Base-by-base conservation (phyloP, 2,888 invertebrate genomes). In the Agriopis aurantiaria region DNA sequence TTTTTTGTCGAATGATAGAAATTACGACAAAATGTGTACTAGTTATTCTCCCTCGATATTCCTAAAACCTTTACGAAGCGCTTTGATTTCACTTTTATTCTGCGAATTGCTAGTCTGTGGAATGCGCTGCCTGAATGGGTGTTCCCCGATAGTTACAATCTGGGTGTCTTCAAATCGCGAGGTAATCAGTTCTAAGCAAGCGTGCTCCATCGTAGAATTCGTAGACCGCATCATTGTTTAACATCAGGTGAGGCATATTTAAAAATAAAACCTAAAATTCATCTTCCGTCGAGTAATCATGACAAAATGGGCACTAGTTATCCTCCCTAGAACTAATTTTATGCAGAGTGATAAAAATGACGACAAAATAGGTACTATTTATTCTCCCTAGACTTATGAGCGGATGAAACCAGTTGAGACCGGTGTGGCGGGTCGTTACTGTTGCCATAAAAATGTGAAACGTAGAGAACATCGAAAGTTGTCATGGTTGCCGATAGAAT, bases 391-490 rank as follows among this genome's bases (percentile, higher is more conserved):
- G 66, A 65, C 69, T 61, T 59, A 72, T 58, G 69, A 64, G 62
- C 69, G 60, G 74, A 73, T 69, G 69, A 41, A 69, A 71, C 73
- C 65, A 71, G 75, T 74, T 69, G 74, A 72, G 80, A 85, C 88
- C 73, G 80, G 84, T 85, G 77, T 66, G 72, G 76, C 69, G 68
- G 76, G 76, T 81, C 78, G 81, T 82, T 82, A 80, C 69, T 69
- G 75, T 78, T 77, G 73, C 77, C 76, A 83, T 83, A 84, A 83
- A 85, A 84, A 84, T 82, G 77, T 82, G 77, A 80, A 82, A 77
- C 78, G 76, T 79, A 82, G 78, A 80, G 71, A 79, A 78, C 74
- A 84, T 82, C 78, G 83, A 87, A 85, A 85, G 84, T 83, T 82
- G 80, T 81, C 79, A 81, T 69, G 68, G 65, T n/a, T 49, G 63